Evolutionary conservation across 1,140 invertebrate species (phyloP), one percentile per base, ranked within the genome.

Genomic region (Bicyclus anynana): DNA sequence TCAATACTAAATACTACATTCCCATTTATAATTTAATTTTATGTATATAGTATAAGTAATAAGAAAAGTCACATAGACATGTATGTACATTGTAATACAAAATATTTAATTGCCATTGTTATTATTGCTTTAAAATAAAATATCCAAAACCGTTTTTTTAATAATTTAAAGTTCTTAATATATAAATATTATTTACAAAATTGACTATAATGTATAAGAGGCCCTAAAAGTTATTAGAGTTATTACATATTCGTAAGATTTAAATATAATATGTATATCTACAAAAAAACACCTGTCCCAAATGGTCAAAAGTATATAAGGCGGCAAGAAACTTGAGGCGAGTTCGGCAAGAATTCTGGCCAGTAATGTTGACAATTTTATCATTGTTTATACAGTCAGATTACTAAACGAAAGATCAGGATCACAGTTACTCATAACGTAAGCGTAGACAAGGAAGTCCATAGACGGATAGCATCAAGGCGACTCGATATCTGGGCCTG

Each of bases 1-100:
- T 20, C 40, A 44, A 44, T 9, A 44, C 40, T 44, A 44, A 44
- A 14, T 7, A 44, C 16, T 44, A 44, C 40, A 20, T 38, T 16
- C 9, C 37, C 16, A 38, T 10, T 38, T 38, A 38, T 2, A 38
- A 4, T 16, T 16, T 6, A 5, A 14, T 16, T 38, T 20, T 44
- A 3, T 20, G 9, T 42, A 18, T 20, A n/a, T n/a, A n/a, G n/a
- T n/a, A n/a, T n/a, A n/a, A n/a, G n/a, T 44, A 44, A 3, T 20
- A 44, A 44, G 40, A 44, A 44, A 40, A 20, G 10, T 44, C 2
- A 20, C 18, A 44, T 44, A 44, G 12, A 18, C 7, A 9, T 40
- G 16, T 35, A 38, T 35, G 13, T 38, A 38, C 5, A 9, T 17
- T 10, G 13, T 14, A 16, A 38, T 38, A 38, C 13, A 38, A 38